A percentile compares a stretch with the other conserved stretches of the same genome.
These are phyloP conservation scores for Embiotoca jacksoni DNA, from an alignment of 2,113 vertebrate species.

Conservation along the genomic window DNA sequence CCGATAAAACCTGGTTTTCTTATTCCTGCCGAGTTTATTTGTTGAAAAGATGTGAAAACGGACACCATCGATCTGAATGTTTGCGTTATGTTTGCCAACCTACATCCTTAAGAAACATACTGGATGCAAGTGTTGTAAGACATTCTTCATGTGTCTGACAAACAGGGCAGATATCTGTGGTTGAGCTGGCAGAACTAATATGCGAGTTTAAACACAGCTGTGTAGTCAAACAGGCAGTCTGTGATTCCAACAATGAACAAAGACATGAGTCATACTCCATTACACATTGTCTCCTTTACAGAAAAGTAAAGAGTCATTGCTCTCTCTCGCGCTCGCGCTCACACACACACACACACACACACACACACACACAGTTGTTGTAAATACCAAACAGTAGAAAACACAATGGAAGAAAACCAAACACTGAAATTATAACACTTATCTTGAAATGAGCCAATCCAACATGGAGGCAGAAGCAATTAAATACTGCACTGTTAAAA, in stretches of 20 bases:
- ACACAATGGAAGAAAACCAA: conserved; percentile 13
- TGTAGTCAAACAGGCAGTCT: conserved; percentile 50
- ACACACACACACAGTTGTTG: conserved; percentile 1
- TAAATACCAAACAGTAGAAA: conserved; percentile 49
- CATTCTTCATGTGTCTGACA: conserved; percentile 9
- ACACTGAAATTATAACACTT: conserved; percentile 15
- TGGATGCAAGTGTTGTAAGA: not conserved
- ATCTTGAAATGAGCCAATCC: not conserved
- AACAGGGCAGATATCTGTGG: conserved; percentile 21
- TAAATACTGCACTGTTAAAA: conserved; percentile 5
- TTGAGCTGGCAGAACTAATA: conserved; percentile 25
- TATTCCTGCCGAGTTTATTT: conserved; percentile 6
- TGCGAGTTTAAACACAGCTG: conserved; percentile 58
- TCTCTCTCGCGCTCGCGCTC: conserved; percentile 5
- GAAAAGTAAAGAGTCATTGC: conserved; percentile 64
- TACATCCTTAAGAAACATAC: conserved; percentile 21
- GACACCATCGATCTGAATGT: not conserved
- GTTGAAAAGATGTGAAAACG: not conserved
- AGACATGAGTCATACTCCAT: conserved; percentile 76
- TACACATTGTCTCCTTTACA: conserved; percentile 70
- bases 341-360: conserved; percentile 19
- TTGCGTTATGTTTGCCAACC: not conserved
- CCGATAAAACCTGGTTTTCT: conserved; percentile 5
- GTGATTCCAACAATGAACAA: conserved; percentile 80
- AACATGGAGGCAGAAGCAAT: not conserved